These are phyloP conservation scores for Nephrotoma flavescens DNA, from an alignment of 2,888 invertebrate genomes.

Conservation along the genomic window DNA sequence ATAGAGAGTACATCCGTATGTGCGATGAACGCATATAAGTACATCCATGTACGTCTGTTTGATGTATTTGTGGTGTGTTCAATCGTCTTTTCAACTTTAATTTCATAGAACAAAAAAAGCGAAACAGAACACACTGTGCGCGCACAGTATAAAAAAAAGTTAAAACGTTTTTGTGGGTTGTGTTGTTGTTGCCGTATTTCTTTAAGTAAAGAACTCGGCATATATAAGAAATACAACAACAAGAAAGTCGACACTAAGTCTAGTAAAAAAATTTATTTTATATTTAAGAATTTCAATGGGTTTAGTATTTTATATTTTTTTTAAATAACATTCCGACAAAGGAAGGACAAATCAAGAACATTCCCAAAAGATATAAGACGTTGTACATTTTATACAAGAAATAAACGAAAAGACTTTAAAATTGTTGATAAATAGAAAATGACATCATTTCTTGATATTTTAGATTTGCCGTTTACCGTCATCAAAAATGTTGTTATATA, in stretches of 20 bases:
- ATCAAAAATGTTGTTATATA: not conserved
- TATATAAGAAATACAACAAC: not conserved
- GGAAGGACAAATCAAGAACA: constrained; percentile 4
- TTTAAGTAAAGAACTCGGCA: not conserved
- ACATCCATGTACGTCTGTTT: not conserved
- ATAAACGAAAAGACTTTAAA: not conserved
- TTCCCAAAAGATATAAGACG: not conserved
- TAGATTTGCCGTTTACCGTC: not conserved
- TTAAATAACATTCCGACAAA: not conserved
- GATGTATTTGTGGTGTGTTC: not conserved
- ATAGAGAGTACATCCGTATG: not conserved
- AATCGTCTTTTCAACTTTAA: not conserved
- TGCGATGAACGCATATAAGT: not conserved
- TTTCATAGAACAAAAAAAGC: not conserved
- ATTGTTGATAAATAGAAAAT: not conserved
- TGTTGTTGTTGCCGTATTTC: not conserved
- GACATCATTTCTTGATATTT: not conserved
- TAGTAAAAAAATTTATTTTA: not conserved
- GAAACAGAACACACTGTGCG: not conserved
- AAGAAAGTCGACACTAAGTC: constrained; percentile 2
- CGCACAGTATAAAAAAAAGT: not conserved
- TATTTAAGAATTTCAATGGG: not conserved
- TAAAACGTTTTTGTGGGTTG: not conserved
- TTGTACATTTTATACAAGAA: not conserved
- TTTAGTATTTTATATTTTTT: not conserved